Percentiles rank a stretch among this genome's conserved stretches.
These are phyloP conservation scores for Panorpa germanica DNA, from an alignment of 2,888 invertebrate genomes.

Conservation along the genomic window DNA sequence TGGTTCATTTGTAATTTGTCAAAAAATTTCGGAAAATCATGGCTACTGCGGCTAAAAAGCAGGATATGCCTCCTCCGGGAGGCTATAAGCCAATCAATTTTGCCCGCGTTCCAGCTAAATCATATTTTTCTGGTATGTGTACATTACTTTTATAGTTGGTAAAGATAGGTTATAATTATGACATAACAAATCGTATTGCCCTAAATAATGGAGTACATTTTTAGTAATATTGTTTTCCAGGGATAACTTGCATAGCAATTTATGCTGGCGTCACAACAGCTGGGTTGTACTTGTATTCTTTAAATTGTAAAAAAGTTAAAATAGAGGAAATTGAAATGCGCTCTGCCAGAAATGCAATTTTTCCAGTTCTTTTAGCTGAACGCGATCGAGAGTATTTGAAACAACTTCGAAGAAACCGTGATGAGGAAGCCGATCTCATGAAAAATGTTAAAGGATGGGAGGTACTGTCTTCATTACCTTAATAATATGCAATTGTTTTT, in stretches of 20 bases:
- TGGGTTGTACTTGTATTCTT: conserved; percentile 34
- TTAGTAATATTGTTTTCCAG: conserved; percentile 16
- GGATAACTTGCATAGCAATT: conserved; percentile 15
- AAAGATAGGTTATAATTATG: too few relatives aligned
- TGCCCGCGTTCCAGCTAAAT: conserved; percentile 51
- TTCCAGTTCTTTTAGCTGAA: conserved; percentile 65
- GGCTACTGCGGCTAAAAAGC: conserved; percentile 28
- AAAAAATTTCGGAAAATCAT: too few relatives aligned
- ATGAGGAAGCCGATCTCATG: conserved; percentile 77
- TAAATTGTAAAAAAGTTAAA: conserved; percentile 30
- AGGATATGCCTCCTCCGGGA: conserved; percentile 87
- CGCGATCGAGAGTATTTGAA: conserved; percentile 68
- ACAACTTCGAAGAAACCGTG: conserved; percentile 58
- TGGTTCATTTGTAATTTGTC: too few relatives aligned
- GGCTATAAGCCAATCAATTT: conserved; percentile 67
- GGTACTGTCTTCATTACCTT: conserved; percentile 19
- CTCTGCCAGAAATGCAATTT: conserved; percentile 56
- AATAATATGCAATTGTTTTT: not conserved
- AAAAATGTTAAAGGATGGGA: conserved; percentile 79
- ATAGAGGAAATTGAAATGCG: conserved; percentile 51
- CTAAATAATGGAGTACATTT: conserved; percentile 7
- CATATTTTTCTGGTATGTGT: conserved; percentile 44
- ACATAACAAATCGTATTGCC: not conserved
- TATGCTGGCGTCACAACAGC: conserved; percentile 28
- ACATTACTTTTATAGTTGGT: not conserved